Evolutionary conservation across 2,888 invertebrate species (phyloP), one percentile per base, ranked within the genome.

Genomic region (Corbicula japonica): DNA sequence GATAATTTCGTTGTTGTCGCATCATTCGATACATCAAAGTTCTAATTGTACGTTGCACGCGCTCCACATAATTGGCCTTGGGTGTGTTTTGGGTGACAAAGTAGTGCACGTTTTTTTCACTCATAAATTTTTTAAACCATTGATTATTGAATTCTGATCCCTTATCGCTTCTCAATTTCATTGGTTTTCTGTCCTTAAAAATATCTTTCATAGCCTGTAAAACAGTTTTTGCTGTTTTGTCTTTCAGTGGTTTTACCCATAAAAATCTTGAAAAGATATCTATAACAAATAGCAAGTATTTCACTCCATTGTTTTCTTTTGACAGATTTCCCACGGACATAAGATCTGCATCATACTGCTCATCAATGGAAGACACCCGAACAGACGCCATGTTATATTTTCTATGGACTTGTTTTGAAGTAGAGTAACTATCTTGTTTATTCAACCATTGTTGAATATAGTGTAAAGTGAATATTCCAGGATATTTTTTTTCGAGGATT

Each of bases 1-100:
- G 41, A 41, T 41, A 41, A 18, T 18, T 41, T 41, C 41, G 10
- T 41, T 41, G 10, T 18, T 41, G 12, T 41, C 41, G 41, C 41
- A 41, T 41, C 41, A 41, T 41, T 41, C 41, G 41, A 41, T 41
- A 41, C 41, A 41, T 41, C 41, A 41, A 12, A 12, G 41, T 41
- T 10, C 41, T 10, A 41, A 41, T 41, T 41, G 41, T 41, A 12
- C 41, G 10, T 41, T 41, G 41, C 18, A 41, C 41, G 18, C 41
- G 41, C 18, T 41, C 41, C 18, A 41, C 41, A 41, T 41, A 41
- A 41, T 41, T 41, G 18, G 41, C 41, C 18, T 41, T 41, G 18
- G 41, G 41, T 41, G 41, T 41, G 18, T 41, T 41, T 18, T 41
- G 41, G 18, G 41, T 41, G 12, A 41, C 41, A 41, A 41, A 41